Evolutionary conservation across 2,113 vertebrate species (phyloP).

Genomic region (Sisor rabdophorus): DNA sequence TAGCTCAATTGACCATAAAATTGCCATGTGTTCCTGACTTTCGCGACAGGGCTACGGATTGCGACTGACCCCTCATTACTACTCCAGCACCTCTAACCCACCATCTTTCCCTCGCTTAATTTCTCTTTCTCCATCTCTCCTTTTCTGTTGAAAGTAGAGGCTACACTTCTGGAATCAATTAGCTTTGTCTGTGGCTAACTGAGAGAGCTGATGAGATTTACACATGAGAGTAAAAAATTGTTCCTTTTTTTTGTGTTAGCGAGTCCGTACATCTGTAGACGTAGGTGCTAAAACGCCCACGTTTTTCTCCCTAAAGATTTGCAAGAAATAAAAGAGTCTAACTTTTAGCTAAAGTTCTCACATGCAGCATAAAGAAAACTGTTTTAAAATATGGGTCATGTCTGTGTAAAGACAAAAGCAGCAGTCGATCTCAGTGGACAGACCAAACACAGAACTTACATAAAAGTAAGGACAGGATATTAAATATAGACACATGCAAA

Average conservation of each 20-base stretch:
- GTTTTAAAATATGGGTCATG: not conserved
- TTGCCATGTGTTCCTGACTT: slow-evolving; percentile 84
- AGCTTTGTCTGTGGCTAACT: slow-evolving; percentile 82
- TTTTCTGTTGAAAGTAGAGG: slow-evolving; percentile 64
- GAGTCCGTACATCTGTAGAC: slow-evolving; percentile 80
- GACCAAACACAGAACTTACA: not conserved
- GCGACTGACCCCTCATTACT: slow-evolving; percentile 77
- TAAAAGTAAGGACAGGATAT: not conserved
- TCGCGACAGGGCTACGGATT: slow-evolving; percentile 73
- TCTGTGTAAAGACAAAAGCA: not conserved
- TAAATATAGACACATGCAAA: not conserved
- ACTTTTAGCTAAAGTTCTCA: slow-evolving; percentile 21
- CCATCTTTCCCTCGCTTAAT: slow-evolving; percentile 34
- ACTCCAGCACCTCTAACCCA: slow-evolving; percentile 45
- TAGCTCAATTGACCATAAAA: slow-evolving; percentile 97
- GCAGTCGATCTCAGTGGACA: not conserved
- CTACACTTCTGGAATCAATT: slow-evolving; percentile 93
- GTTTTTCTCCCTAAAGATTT: slow-evolving; percentile 68
- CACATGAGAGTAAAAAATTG: slow-evolving; percentile 80
- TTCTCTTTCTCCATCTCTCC: slow-evolving; percentile 51
- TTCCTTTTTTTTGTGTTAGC: slow-evolving; percentile 66
- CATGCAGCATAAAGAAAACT: not conserved
- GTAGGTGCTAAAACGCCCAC: slow-evolving; percentile 82
- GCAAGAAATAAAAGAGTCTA: slow-evolving; percentile 18
- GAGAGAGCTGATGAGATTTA: slow-evolving; percentile 82